Evolutionary conservation across 2,888 invertebrate genomes (phyloP), one percentile per base, ranked within the genome.

Genomic region (Formica aserva): DNA sequence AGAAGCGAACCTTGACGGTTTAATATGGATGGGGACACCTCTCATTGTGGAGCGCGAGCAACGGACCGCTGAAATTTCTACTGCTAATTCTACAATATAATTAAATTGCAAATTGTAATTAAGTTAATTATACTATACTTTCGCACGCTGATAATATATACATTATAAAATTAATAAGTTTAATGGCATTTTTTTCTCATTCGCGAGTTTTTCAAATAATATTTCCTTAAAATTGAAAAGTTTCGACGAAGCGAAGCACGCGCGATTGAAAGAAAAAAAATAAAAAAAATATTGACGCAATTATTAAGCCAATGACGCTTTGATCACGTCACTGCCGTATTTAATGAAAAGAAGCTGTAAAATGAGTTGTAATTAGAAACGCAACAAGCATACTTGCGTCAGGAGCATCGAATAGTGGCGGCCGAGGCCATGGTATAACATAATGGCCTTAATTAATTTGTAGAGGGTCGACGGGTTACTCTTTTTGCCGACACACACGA

Each of bases 401-500:
- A 29, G 26, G 57, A 55, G 38, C 26, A 74, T 74, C 48, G 65
- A 35, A 76, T 35, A 76, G 35, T 32, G 48, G 32, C 45, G 75
- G 65, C 35, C 63, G 63, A 63, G 45, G 74, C 35, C 71, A 45
- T 29, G 75, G 35, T 75, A 76, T 65, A 76, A 76, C 76, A 45
- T 76, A 76, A 76, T 52, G 66, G 76, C 66, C 66, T 76, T 76
- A 76, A 76, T 76, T 76, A 76, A 76, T 76, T 76, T 76, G 65
- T 65, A 76, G 66, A 76, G 75, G 74, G 22, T 65, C 76, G 65
- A 13, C 65, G 48, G 35, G 26, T 26, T 26, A 65, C 66, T 52
- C 35, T 76, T 76, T 76, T 76, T 65, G 52, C 52, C 66, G 52
- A 76, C 52, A 76, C 76, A 35, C 65, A 52, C 76, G 15, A 76